phyloP scores from a whole-genome alignment of 2,888 invertebrate species.

The Cheilosia soror region DNA sequence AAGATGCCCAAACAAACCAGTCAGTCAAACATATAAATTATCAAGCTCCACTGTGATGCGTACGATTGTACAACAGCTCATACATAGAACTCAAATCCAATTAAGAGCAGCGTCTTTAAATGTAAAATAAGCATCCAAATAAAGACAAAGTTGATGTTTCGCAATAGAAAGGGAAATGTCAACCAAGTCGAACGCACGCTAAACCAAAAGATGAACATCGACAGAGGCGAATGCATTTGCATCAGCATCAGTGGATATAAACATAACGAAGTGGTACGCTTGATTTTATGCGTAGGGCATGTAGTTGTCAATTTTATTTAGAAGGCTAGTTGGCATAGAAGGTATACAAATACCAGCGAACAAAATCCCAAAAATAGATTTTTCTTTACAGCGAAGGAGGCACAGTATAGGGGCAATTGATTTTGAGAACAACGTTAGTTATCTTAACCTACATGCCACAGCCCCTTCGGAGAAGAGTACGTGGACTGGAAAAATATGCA shows the following conservation, averaged over 20 bases:
- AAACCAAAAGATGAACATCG: slow-evolving; percentile 24
- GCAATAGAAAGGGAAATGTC: not conserved
- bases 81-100: slow-evolving; percentile 53
- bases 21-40: slow-evolving; percentile 29
- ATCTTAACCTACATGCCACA: too few relatives aligned
- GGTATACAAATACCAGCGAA: too few relatives aligned
- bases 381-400: too few relatives aligned
- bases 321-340: too few relatives aligned
- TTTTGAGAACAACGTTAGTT: too few relatives aligned
- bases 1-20: slow-evolving; percentile 60
- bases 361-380: too few relatives aligned
- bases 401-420: too few relatives aligned
- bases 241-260: slow-evolving; percentile 36
- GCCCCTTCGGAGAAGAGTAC: too few relatives aligned
- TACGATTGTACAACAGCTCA: not conserved
- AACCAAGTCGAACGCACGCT: slow-evolving; percentile 4
- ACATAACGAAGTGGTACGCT: slow-evolving; percentile 3
- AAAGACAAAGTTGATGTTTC: too few relatives aligned
- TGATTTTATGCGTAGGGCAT: not conserved
- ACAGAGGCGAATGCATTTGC: slow-evolving; percentile 33
- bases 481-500: too few relatives aligned
- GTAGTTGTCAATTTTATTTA: not conserved
- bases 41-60: slow-evolving; percentile 26
- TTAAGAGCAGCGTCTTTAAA: slow-evolving; percentile 32
- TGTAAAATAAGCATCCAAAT: slow-evolving; percentile 3